Base-by-base conservation (phyloP, 2,888 invertebrate species). In the Mesochorus sp. region DNA sequence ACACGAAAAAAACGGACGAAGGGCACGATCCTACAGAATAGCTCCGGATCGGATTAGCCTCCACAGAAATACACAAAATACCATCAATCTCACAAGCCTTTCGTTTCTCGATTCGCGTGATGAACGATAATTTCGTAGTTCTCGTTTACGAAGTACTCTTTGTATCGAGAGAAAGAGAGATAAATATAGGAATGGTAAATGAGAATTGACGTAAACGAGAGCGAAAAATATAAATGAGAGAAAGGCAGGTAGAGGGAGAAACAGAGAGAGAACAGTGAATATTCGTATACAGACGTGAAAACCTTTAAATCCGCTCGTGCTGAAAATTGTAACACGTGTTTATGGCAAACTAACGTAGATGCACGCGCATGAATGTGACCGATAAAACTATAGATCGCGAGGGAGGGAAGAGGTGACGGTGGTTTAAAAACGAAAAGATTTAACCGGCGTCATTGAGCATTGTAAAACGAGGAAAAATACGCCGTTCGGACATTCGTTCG, bases 271-370 rank as follows among this genome's bases (percentile, higher is more conserved):
- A 57, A 17, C 19, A 1, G 44, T 10, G 71, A 17, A 34, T 37
- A 53, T 62, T 42, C 42, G 39, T 55, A 66, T 12, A 49, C 68
- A 74, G 57, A 71, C 71, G 71, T n/a, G n/a, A n/a, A 76, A 26
- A 31, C 19, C 37, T 28, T 39, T 49, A 34, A 70, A 49, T 31
- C 64, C 28, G 17, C 19, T 21, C n/a, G 31, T 19, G 47, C n/a
- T 39, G 37, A 61, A 76, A 76, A 61, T n/a, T n/a, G 64, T 59
- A 66, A 67, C 26, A 53, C 57, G 68, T 70, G 64, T 76, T 64
- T 62, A 64, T 49, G 57, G 55, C 47, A 14, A 62, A 75, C 47
- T 70, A 17, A 39, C 70, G 76, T 64, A 57, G 26, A 44, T 62
- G 55, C 31, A 47, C 21, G 34, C 64, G 31, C 62, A 62, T 34